Base-by-base conservation (phyloP, 2,113 vertebrate genomes). In the Bos javanicus region DNA sequence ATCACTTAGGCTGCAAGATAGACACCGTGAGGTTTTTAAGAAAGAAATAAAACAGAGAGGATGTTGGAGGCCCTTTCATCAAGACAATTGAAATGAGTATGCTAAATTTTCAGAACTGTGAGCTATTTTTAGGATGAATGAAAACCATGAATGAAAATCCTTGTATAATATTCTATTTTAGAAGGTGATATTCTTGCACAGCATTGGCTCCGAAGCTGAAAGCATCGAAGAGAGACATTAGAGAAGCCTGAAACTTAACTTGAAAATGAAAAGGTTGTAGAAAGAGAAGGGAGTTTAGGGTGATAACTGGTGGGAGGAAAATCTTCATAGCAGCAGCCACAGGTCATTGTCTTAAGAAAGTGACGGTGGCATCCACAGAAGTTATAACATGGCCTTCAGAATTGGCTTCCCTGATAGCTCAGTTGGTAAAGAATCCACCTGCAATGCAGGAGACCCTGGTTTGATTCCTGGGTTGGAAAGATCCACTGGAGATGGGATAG, bases 61-160 rank as follows among this genome's bases (percentile, higher is more conserved):
- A 88, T 67, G 52, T 48, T 23, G 82, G 30, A n/a, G 26, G 16
- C n/a, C 14, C 23, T 74, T 92, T 94, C 36, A 36, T 83, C 17
- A n/a, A 56, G 14, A 91, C 9, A 71, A 93, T 82, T 76, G 78
- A 62, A 19, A 4, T 14, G 14, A 96, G 7, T 67, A 64, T 94
- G 74, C 48, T 85, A 76, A 64, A 82, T 89, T 95, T 97, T 85
- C 14, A 21, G 46, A 95, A 76, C 80, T 48, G 39, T 64, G 33
- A 94, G 33, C 48, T 89, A 82, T 80, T 95, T 97, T 93, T 80
- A 87, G 59, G 57, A 54, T 80, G 56, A 89, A 90, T 82, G n/a
- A 85, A 91, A 89, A n/a, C 33, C 21, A 14, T 62, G 54, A 95
- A 87, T 84, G 87, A 85, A 93, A 97, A 95, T 90, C 39, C 59